Conservation (phyloP, 2,113 vertebrate genomes). For the Pterocles gutturalis region DNA sequence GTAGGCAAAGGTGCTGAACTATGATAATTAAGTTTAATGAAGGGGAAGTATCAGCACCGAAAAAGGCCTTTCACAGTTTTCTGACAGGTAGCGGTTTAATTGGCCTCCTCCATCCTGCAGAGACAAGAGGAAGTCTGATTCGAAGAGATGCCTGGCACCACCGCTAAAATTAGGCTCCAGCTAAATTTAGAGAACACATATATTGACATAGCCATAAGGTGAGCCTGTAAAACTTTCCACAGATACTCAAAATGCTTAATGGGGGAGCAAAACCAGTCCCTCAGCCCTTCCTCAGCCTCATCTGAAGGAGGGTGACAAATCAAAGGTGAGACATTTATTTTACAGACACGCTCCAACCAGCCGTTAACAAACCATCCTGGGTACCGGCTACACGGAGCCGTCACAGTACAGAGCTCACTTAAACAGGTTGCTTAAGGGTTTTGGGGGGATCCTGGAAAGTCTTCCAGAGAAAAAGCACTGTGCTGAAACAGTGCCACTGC, state of each 20-base stretch:
- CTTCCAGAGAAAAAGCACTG: not conserved
- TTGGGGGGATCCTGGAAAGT: not conserved
- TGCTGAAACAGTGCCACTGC: not conserved
- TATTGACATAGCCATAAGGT: not conserved
- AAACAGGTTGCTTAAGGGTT: not conserved
- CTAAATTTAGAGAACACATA: not conserved
- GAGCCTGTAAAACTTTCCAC: not conserved
- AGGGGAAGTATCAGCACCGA: not conserved
- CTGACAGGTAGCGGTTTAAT: not conserved
- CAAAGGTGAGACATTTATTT: not conserved
- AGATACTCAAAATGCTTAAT: not conserved
- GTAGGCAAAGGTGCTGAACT: not conserved
- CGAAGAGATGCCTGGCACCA: not conserved
- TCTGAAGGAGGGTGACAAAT: not conserved
- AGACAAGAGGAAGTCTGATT: slow-evolving; percentile 1
- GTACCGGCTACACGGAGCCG: not conserved
- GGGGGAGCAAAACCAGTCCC: not conserved
- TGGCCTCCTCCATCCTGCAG: not conserved
- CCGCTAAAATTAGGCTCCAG: not conserved
- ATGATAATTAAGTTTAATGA: slow-evolving; percentile 1
- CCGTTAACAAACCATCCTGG: not conserved
- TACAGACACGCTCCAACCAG: rapidly evolving
- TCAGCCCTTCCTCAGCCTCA: not conserved
- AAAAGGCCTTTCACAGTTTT: not conserved
- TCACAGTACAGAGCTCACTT: not conserved